These are phyloP conservation scores for Pocillopora verrucosa DNA, from an alignment of 64 coral and sea anemone genomes.

Conservation along the genomic window DNA sequence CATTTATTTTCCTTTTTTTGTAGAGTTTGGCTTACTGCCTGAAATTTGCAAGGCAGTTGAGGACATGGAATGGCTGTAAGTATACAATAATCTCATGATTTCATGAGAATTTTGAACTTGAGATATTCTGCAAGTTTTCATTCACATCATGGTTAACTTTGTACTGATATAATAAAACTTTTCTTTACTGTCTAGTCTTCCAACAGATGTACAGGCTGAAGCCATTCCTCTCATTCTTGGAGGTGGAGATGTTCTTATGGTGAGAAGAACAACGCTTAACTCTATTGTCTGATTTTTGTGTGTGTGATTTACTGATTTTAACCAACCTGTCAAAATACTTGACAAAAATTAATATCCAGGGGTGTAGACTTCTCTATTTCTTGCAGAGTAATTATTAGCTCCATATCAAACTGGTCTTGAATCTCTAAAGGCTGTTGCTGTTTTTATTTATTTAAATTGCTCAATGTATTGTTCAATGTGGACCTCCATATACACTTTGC, in stretches of 20 bases:
- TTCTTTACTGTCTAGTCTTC: slow-evolving; percentile 50
- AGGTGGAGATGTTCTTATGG: slow-evolving; percentile 98
- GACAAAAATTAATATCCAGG: too few relatives aligned
- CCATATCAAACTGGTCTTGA: too few relatives aligned
- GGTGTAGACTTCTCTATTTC: too few relatives aligned
- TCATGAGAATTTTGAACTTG: background rate
- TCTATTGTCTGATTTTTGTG: too few relatives aligned
- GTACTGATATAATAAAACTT: background rate
- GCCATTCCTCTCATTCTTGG: slow-evolving; percentile 98
- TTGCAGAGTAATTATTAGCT: too few relatives aligned
- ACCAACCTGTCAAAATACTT: too few relatives aligned
- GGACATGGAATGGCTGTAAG: slow-evolving; percentile 99
- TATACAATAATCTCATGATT: slow-evolving; percentile 2
- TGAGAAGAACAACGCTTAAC: background rate
- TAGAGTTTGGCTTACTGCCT: slow-evolving; percentile 97
- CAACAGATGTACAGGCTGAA: slow-evolving; percentile 97
- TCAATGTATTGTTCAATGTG: background rate
- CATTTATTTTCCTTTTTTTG: background rate
- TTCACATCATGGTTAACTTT: background rate
- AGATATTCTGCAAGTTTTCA: background rate
- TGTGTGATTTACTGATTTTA: too few relatives aligned
- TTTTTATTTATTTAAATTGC: too few relatives aligned
- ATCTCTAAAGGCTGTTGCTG: too few relatives aligned
- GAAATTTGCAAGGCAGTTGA: slow-evolving; percentile 97
- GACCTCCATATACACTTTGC: background rate